Evolutionary conservation across 2,113 vertebrate genomes (phyloP).

Genomic region (Martes martes): DNA sequence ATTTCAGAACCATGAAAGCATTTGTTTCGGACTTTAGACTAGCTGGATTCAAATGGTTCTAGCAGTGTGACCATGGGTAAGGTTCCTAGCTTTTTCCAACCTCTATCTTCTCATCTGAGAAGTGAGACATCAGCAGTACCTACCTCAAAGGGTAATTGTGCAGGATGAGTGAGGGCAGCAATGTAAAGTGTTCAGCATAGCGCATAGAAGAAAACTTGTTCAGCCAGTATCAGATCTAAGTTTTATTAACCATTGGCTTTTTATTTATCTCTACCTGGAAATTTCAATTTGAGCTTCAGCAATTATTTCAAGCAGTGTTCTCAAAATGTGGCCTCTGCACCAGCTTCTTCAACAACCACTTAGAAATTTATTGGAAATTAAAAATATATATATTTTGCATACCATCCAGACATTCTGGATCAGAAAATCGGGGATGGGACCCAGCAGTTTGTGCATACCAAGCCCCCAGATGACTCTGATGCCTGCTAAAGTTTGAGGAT

Average conservation of each 20-base stretch:
- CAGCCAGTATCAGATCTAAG: neutral
- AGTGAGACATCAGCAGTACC: neutral
- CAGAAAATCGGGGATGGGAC: neutral
- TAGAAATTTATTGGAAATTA: neutral
- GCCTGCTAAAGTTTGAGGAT: neutral
- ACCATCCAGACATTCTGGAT: neutral
- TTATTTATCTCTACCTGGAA: neutral
- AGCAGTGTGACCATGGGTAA: neutral
- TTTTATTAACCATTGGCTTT: neutral
- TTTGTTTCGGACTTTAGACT: neutral
- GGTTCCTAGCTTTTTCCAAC: neutral
- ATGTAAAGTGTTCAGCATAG: neutral
- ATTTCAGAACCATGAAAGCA: neutral
- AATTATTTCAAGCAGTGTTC: neutral
- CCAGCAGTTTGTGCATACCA: neutral
- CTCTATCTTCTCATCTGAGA: neutral
- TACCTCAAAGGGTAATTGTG: neutral
- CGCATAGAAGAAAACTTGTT: neutral
- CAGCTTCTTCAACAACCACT: neutral
- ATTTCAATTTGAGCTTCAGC: neutral
- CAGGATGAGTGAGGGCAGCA: neutral
- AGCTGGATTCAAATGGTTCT: neutral
- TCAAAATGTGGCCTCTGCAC: neutral
- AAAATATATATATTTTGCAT: neutral
- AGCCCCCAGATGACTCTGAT: neutral